These are phyloP conservation scores for Mythimna ferrago DNA, from an alignment of 2,888 invertebrate genomes.

Conservation along the genomic window DNA sequence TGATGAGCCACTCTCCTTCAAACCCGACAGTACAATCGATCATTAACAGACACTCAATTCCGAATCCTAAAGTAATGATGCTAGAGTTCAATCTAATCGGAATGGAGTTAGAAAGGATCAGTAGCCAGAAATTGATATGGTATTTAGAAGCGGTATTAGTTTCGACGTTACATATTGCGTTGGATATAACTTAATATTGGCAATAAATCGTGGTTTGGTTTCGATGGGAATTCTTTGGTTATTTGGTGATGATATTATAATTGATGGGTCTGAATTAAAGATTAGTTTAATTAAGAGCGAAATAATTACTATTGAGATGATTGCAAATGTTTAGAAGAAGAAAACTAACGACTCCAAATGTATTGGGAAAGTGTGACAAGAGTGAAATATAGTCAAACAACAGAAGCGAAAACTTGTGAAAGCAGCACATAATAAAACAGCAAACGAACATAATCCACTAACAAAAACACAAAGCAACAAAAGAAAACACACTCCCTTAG, in stretches of 20 bases:
- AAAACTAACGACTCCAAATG: background rate
- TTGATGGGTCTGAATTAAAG: background rate
- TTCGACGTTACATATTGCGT: constrained; percentile 23
- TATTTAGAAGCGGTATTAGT: constrained; percentile 41
- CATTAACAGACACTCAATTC: constrained; percentile 21
- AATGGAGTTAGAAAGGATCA: constrained; percentile 6
- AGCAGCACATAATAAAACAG: background rate
- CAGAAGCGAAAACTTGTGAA: background rate
- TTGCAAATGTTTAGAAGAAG: background rate
- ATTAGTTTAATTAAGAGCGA: background rate
- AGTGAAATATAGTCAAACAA: background rate
- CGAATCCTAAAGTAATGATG: constrained; percentile 27
- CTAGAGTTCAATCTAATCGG: constrained; percentile 20
- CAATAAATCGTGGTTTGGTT: background rate
- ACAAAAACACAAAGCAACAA: constrained; percentile 22
- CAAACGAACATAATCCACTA: background rate
- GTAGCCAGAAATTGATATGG: constrained; percentile 30
- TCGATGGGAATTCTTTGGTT: constrained; percentile 6
- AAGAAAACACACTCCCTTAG: background rate
- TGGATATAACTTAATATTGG: constrained; percentile 3
- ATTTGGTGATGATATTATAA: background rate
- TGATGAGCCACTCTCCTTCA: constrained; percentile 56
- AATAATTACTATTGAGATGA: background rate
- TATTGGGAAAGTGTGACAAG: background rate
- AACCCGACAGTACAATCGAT: constrained; percentile 42